These are phyloP conservation scores for Tympanuchus pallidicinctus DNA, from an alignment of 2,113 vertebrate genomes.

Conservation along the genomic window DNA sequence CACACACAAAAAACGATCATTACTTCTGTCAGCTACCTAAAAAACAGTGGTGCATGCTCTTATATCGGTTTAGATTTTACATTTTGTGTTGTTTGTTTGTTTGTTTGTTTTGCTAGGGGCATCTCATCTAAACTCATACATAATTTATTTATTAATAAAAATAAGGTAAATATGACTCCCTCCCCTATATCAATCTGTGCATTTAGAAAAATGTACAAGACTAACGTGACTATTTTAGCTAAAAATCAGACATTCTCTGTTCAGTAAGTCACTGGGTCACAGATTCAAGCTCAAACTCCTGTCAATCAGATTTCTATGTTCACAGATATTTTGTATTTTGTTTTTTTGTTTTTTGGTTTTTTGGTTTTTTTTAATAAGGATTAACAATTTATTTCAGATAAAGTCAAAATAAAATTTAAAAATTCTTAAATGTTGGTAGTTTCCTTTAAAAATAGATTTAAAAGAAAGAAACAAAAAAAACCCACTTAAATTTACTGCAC, in stretches of 20 bases:
- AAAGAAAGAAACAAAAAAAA: neutral
- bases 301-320: neutral
- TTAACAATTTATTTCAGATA: neutral
- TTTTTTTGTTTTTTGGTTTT: neutral
- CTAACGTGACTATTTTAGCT: neutral
- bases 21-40: slow-evolving; percentile 4
- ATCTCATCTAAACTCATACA: neutral
- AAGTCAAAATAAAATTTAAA: neutral
- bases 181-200: neutral
- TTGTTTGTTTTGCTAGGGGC: neutral
- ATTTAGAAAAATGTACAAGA: neutral
- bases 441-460: neutral
- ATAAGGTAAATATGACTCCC: neutral
- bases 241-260: neutral
- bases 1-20: neutral
- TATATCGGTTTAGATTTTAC: neutral
- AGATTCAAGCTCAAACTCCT: neutral
- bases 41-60: neutral
- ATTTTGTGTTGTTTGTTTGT: too few relatives aligned
- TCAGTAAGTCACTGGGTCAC: neutral
- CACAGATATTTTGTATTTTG: neutral
- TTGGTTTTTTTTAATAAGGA: neutral
- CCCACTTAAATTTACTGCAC: too few relatives aligned
- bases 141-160: neutral
- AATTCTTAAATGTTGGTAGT: neutral